Percentiles rank a stretch among this genome's conserved stretches.
Evolutionary conservation across 2,113 vertebrate species (phyloP).

Genomic region (Saiga tatarica): DNA sequence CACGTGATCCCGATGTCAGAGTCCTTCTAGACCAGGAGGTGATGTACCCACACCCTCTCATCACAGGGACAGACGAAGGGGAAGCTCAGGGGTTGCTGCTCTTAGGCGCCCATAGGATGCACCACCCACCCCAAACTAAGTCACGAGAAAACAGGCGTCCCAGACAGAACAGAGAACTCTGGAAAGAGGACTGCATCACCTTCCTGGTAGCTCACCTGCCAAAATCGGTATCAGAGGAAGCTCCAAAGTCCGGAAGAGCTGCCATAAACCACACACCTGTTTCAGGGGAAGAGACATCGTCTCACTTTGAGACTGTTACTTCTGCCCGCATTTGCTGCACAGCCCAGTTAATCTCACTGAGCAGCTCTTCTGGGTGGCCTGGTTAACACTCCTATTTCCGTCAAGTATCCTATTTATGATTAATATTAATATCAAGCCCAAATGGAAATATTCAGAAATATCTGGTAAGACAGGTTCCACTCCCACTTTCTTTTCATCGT

Average conservation of each 20-base stretch:
- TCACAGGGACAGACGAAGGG: not conserved
- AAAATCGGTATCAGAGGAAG: slow-evolving; percentile 91
- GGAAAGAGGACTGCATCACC: not conserved
- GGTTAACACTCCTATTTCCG: not conserved
- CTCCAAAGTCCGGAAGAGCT: slow-evolving; percentile 89
- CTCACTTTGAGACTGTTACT: not conserved
- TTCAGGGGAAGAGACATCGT: not conserved
- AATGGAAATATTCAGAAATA: not conserved
- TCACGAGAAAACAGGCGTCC: not conserved
- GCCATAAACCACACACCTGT: slow-evolving; percentile 88
- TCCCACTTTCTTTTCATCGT: not conserved
- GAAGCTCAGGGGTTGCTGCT: not conserved
- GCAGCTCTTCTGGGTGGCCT: rapidly evolving
- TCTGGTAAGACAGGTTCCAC: not conserved
- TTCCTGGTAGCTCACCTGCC: slow-evolving; percentile 85
- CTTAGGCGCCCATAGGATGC: not conserved
- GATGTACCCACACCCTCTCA: not conserved
- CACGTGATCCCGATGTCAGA: too few species aligned
- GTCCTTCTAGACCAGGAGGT: not conserved
- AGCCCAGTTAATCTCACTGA: not conserved
- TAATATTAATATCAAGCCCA: not conserved
- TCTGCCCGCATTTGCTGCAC: not conserved
- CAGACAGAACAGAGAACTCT: not conserved
- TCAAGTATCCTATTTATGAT: too few species aligned
- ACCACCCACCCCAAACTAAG: not conserved